Percentiles rank a stretch among this genome's conserved stretches.
Conservation (phyloP, 2,113 vertebrate genomes). For the Psophia crepitans region DNA sequence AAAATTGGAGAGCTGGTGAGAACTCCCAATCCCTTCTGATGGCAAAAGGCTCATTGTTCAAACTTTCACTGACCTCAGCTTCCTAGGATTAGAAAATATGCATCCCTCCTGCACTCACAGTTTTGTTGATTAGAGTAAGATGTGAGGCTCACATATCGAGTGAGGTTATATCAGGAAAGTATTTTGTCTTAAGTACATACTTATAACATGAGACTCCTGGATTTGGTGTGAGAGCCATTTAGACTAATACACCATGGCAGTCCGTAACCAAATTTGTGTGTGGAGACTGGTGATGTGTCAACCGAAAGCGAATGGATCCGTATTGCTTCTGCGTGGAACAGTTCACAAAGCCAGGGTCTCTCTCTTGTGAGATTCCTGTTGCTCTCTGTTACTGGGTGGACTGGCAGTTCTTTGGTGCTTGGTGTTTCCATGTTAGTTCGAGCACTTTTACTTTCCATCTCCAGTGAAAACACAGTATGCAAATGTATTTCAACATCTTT, state of each 20-base stretch:
- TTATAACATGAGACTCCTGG: not conserved
- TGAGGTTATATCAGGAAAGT: constrained; percentile 14
- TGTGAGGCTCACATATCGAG: not conserved
- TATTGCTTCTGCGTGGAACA: not conserved
- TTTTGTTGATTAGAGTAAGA: not conserved
- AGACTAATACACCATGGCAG: not conserved
- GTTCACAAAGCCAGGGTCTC: not conserved
- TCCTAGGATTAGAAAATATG: constrained; percentile 3
- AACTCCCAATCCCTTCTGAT: not conserved
- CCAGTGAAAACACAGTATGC: not conserved
- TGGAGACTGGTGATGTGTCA: not conserved
- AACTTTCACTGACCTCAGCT: constrained; percentile 3
- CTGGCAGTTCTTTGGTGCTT: not conserved
- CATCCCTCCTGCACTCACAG: rapidly evolving
- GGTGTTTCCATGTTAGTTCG: not conserved
- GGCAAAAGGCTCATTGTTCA: constrained; percentile 3
- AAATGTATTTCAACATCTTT: not conserved
- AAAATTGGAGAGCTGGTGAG: not conserved
- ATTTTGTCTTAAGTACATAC: constrained; percentile 36
- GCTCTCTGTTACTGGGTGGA: not conserved
- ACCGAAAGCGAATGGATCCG: not conserved
- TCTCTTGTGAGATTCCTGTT: not conserved
- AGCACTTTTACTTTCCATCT: not conserved
- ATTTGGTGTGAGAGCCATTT: not conserved
- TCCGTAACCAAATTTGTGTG: not conserved